Evolutionary conservation across 2,888 invertebrate genomes (phyloP), one percentile per base, ranked within the genome.

Genomic region (Stenurella melanura): DNA sequence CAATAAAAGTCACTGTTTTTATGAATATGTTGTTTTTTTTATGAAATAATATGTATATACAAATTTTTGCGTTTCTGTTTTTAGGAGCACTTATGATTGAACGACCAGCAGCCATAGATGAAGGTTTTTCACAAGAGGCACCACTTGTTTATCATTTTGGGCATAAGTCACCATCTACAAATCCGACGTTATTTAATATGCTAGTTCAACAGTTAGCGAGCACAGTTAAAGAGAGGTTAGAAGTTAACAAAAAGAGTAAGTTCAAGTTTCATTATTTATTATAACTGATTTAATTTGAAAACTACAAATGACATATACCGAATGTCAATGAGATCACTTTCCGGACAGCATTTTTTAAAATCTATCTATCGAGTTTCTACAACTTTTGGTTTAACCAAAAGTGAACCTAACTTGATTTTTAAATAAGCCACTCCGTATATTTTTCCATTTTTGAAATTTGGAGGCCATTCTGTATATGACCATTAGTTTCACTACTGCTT

Each of bases 91-190:
- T 98, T 71, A 90, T 98, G 30, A 95, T 99, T 12, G 98, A 99
- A 90, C 91, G 98, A 71, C 97, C 98, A 0, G 96, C 98, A 0
- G 95, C 96, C 74, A 94, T 98, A 38, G 97, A 98, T 85, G 98
- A 98, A 86, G 98, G 98, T 0, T 99, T 98, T 88, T 95, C 97
- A 64, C 96, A 97, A 87, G 96, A 96, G 83, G 97, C 97, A 0
- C 98, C 98, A 0, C 89, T 98, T 1, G 96, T 97, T 0, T 98
- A 96, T 88, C 97, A 98, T 90, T 98, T 95, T 89, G 99, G 99
- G 0, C 96, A 98, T 88, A 95, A 94, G 82, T 88, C 91, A 0
- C 96, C 97, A 0, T 90, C 91, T 10, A 92, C 92, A 0, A 99
- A 99, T 89, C 89, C 94, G 7, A 94, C 95, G 6, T 91, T 98